Evolutionary conservation across 2,113 vertebrate species (phyloP).

Genomic region (Brevimyrus niger): DNA sequence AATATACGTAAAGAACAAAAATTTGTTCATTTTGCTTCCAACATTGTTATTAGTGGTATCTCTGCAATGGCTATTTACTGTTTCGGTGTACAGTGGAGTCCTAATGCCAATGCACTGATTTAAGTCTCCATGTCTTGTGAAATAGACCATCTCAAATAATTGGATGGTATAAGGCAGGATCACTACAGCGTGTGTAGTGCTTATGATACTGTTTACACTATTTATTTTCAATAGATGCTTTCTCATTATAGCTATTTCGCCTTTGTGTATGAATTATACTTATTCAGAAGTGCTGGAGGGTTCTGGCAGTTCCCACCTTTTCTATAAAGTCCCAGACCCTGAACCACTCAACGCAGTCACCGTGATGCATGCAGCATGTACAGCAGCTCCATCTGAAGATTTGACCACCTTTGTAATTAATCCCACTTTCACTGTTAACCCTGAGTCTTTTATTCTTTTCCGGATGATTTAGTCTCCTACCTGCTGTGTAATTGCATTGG

Average conservation of each 20-base stretch:
- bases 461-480: constrained; percentile 1
- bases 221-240: neutral
- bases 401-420: constrained; percentile 14
- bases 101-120: neutral
- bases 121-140: neutral
- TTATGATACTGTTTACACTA: neutral
- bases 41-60: neutral
- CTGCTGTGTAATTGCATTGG: constrained; percentile 2
- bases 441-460: constrained; percentile 1
- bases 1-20: neutral
- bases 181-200: neutral
- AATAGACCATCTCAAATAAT: neutral
- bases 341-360: neutral
- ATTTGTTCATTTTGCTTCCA: neutral
- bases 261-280: neutral
- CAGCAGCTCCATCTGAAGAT: neutral
- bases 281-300: neutral
- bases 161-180: neutral
- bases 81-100: neutral
- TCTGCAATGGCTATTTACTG: neutral
- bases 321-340: neutral
- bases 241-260: neutral
- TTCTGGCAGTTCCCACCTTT: neutral
- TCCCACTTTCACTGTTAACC: constrained; percentile 13
- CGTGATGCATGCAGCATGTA: neutral